A percentile compares a stretch with the other conserved stretches of the same genome.
phyloP scores from a whole-genome alignment of 2,797 vertebrate genomes.

The Acanthis flammea region DNA sequence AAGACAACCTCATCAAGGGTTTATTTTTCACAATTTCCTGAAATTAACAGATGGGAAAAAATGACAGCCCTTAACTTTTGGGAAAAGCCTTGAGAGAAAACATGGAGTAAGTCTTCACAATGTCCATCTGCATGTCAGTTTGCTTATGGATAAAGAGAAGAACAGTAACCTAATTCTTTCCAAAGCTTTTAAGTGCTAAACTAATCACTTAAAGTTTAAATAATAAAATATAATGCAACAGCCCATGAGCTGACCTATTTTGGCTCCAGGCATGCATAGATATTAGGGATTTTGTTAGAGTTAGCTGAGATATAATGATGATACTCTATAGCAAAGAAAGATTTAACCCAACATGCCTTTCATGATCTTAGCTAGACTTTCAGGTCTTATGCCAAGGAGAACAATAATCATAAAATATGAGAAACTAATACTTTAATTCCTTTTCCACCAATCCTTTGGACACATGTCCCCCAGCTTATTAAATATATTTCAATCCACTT shows the following conservation, averaged over 20 bases:
- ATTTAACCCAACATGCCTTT: slow-evolving; percentile 65
- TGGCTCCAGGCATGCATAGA: slow-evolving; percentile 31
- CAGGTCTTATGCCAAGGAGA: slow-evolving; percentile 51
- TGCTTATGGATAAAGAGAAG: not conserved
- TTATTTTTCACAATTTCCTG: not conserved
- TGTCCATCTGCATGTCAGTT: not conserved
- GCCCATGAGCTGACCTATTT: slow-evolving; percentile 55
- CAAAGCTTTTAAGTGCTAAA: slow-evolving; percentile 33
- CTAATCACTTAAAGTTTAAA: slow-evolving; percentile 61
- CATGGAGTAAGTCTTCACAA: not conserved
- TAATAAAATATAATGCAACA: slow-evolving; percentile 49
- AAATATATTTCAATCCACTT: slow-evolving; percentile 34
- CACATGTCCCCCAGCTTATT: slow-evolving; percentile 61
- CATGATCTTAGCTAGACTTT: slow-evolving; percentile 65
- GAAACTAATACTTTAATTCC: slow-evolving; percentile 80
- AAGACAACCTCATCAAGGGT: not conserved
- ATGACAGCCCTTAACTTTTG: not conserved
- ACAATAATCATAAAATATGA: slow-evolving; percentile 77
- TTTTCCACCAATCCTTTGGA: slow-evolving; percentile 38
- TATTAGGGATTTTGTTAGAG: slow-evolving; percentile 59
- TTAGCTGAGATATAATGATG: slow-evolving; percentile 44
- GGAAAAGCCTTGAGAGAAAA: not conserved
- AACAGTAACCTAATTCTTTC: slow-evolving; percentile 44
- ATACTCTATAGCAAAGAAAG: slow-evolving; percentile 62
- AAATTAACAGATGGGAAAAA: not conserved